These are phyloP conservation scores for Hippopotamus amphibius DNA, from an alignment of 2,113 vertebrate species.

Conservation along the genomic window DNA sequence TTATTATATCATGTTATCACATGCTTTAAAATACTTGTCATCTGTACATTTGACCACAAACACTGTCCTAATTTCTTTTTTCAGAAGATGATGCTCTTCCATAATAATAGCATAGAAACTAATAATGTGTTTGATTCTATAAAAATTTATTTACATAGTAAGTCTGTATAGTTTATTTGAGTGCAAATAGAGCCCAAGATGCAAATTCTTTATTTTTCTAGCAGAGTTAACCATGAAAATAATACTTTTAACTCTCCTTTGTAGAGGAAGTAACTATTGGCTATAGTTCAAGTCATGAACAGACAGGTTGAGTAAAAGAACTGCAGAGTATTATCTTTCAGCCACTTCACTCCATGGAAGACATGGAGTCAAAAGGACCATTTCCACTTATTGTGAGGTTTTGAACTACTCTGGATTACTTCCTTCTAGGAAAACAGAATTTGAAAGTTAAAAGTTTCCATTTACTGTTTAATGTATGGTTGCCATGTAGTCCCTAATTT, in stretches of 20 bases:
- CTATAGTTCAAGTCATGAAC: conserved; percentile 18
- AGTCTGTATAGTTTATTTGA: not conserved
- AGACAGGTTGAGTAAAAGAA: not conserved
- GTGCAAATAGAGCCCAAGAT: not conserved
- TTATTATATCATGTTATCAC: not conserved
- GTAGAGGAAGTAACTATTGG: conserved; percentile 61
- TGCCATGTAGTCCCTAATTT: not conserved
- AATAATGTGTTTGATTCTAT: not conserved
- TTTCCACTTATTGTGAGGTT: conserved; percentile 16
- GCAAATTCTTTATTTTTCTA: conserved; percentile 23
- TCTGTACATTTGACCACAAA: not conserved
- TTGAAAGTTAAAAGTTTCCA: conserved; percentile 11
- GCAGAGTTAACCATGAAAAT: not conserved
- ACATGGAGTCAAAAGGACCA: conserved; percentile 3
- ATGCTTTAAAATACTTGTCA: not conserved
- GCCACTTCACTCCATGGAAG: not conserved
- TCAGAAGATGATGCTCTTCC: not conserved
- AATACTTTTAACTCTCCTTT: not conserved
- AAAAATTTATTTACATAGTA: not conserved
- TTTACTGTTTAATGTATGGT: not conserved
- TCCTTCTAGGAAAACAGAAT: conserved; percentile 45
- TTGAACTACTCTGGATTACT: conserved; percentile 2
- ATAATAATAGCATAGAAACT: not conserved
- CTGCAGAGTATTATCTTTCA: conserved; percentile 34
- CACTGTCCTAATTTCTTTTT: not conserved